Evolutionary conservation across 2,888 invertebrate genomes (phyloP), one percentile per base, ranked within the genome.

Genomic region (Drosophila algonquin): DNA sequence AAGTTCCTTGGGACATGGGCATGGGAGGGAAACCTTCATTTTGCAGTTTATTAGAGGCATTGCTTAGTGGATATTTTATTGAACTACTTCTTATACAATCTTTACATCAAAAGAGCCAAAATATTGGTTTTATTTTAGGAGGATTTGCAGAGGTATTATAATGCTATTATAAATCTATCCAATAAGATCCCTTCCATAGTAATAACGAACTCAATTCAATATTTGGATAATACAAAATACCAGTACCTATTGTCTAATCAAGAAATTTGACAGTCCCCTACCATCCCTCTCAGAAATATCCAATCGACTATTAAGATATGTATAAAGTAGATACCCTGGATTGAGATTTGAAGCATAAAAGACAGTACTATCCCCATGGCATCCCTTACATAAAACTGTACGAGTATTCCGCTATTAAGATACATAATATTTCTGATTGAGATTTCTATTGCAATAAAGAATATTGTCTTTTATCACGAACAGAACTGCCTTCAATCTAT

Each of bases 401-500:
- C 27, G 27, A 27, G 32, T 9, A 8, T 9, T 21, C 5, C 40
- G 24, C 46, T 27, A 14, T 30, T 32, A 35, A 10, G 63, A 54
- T 24, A 50, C 54, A 50, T 48, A 45, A 45, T 55, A 51, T 51
- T 54, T 63, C 50, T 67, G 35, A 35, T 35, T 35, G 35, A 35
- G 35, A 35, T 35, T 35, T 35, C 35, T 35, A 5, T 14, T 35
- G 12, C 35, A 35, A 56, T 67, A 45, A 67, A 51, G 10, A 63
- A n/a, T 45, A 45, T 3, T 35, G 45, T 21, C 56, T 51, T 56
- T 67, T 56, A 59, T 59, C 32, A 12, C 44, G 45, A 14, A 44
- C 30, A 58, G 44, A 45, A 10, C 44, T 18, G 48, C 55, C 65
- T 18, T n/a, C 55, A 12, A 65, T 63, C 63, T 55, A 14, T 65